phyloP scores from a whole-genome alignment of 2,888 invertebrate genomes.

The Volucella zonaria region DNA sequence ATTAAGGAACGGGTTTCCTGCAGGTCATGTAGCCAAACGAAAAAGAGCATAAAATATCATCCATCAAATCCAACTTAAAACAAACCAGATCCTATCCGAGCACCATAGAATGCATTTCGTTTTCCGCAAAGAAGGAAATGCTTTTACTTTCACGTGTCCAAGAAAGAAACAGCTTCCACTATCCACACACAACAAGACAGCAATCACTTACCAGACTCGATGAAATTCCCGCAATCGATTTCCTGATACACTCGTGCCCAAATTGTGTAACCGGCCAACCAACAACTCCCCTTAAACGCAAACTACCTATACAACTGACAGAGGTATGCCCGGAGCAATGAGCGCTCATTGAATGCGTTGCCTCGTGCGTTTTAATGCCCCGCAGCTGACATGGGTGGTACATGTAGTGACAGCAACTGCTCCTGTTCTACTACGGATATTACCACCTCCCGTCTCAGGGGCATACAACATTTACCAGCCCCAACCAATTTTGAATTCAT shows the following conservation, averaged over 20 bases:
- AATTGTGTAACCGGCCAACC: slow-evolving; percentile 43
- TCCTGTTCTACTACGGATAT: slow-evolving; percentile 39
- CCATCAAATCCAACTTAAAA: background rate
- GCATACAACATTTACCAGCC: background rate
- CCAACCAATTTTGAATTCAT: slow-evolving; percentile 18
- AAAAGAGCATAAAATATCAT: no score
- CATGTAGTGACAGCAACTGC: slow-evolving; percentile 56
- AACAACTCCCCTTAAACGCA: slow-evolving; percentile 19
- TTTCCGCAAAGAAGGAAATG: slow-evolving; percentile 1
- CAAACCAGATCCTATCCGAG: no score
- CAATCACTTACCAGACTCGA: background rate
- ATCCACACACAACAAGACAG: background rate
- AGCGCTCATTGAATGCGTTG: slow-evolving; percentile 38
- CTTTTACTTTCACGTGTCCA: slow-evolving; percentile 38
- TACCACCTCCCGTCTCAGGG: slow-evolving; percentile 7
- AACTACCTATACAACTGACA: slow-evolving; percentile 4
- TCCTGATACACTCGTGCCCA: slow-evolving; percentile 54
- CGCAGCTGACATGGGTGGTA: slow-evolving; percentile 61
- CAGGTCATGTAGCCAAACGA: no score
- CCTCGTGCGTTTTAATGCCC: slow-evolving; percentile 33
- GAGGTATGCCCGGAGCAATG: background rate
- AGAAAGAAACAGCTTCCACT: background rate
- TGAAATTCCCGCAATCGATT: slow-evolving; percentile 48
- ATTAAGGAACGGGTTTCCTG: no score
- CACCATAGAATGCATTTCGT: no score